Base-by-base conservation (phyloP, 2,888 invertebrate species). In the Suillia variegata region DNA sequence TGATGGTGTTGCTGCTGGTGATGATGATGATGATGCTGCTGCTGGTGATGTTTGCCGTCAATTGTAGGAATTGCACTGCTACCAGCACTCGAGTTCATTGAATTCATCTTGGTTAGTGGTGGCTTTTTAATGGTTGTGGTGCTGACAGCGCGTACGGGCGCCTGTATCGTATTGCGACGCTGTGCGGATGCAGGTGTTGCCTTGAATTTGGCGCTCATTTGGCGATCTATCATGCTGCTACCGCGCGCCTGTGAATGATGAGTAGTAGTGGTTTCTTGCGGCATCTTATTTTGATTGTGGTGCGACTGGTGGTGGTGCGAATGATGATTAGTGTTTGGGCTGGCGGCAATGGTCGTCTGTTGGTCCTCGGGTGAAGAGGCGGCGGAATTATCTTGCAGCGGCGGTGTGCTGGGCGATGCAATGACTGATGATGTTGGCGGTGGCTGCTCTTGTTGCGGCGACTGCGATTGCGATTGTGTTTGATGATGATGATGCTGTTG, bases 201-300 rank as follows among this genome's bases (percentile, higher is more conserved):
- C 64, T 77, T 78, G 50, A 76, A 73, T 61, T 77, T 76, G 50
- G 73, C 67, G 49, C 70, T 71, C 13, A 78, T 64, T 62, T 73
- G 78, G 21, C 76, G 78, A 70, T 79, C 78, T 31, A 78, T 77
- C 78, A 78, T 78, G 62, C 70, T 78, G n/a, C n/a, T n/a, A n/a
- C n/a, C n/a, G 67, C 69, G 68, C 15, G 53, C 22, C 38, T 63
- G 69, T 22, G n/a, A 12, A n/a, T 63, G 59, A n/a, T n/a, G n/a
- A n/a, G n/a, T n/a, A n/a, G n/a, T n/a, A n/a, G n/a, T n/a, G n/a
- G n/a, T n/a, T 26, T 59, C 61, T 45, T 62, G 62, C 13, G 54
- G 52, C 15, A 34, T 38, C 24, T 62, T 59, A 48, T 63, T 45
- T 65, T 38, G 38, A 5, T 62, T 62, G n/a, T 64, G 62, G 17